phyloP scores from a whole-genome alignment of 1,140 invertebrate species.

The Spodoptera frugiperda region DNA sequence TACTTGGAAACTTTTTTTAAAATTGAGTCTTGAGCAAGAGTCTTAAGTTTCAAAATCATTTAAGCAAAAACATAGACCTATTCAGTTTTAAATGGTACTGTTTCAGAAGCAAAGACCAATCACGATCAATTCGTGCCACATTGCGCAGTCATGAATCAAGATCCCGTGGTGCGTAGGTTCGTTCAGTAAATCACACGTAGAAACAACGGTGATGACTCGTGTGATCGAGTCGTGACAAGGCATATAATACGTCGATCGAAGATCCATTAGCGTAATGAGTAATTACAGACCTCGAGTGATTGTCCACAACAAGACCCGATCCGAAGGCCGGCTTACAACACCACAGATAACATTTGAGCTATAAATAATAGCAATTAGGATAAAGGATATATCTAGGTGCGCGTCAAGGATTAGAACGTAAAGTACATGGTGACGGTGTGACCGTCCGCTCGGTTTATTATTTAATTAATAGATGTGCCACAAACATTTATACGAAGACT shows the following conservation, averaged over 20 bases:
- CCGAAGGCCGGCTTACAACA: constrained; percentile 74
- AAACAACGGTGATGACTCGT: constrained; percentile 4
- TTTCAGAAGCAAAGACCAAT: not conserved
- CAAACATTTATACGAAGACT: not conserved
- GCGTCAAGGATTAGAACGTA: constrained; percentile 35
- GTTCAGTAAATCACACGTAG: constrained; percentile 6
- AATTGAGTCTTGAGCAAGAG: not conserved
- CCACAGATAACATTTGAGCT: constrained; percentile 53
- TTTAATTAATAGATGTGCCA: constrained; percentile 2
- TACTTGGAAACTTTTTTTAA: not conserved
- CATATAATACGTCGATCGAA: constrained; percentile 64
- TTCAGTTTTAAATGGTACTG: too few species aligned
- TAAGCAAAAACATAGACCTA: too few species aligned
- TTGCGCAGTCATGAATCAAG: constrained; percentile 6
- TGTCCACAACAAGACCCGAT: constrained; percentile 62
- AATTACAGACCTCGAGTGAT: constrained; percentile 70
- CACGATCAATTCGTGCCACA: not conserved
- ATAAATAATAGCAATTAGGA: constrained; percentile 41
- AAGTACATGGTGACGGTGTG: not conserved
- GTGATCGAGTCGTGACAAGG: constrained; percentile 69
- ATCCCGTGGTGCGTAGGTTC: constrained; percentile 7
- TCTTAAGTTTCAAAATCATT: too few species aligned
- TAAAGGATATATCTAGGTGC: constrained; percentile 28
- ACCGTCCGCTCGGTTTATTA: constrained; percentile 14
- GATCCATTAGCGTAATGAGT: constrained; percentile 77